phyloP scores from a whole-genome alignment of 2,797 vertebrate species.

The Halcyon smyrnensis region DNA sequence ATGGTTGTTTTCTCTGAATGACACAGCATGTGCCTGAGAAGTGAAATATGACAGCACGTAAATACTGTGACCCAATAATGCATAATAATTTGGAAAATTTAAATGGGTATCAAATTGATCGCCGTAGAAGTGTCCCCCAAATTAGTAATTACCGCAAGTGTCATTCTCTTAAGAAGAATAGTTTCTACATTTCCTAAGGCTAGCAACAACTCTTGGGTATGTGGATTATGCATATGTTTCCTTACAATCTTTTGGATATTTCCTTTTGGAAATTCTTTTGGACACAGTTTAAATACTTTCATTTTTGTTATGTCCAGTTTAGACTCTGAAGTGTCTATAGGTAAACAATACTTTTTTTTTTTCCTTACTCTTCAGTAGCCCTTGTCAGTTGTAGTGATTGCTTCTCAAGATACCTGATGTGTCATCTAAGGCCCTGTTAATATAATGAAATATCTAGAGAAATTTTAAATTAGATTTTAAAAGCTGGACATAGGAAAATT shows the following conservation, averaged over 20 bases:
- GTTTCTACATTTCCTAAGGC: background rate
- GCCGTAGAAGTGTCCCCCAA: background rate
- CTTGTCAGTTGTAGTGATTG: background rate
- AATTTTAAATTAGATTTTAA: background rate
- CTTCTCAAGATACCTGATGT: background rate
- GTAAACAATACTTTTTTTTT: background rate
- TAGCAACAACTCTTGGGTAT: background rate
- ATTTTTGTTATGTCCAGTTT: background rate
- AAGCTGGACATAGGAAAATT: background rate
- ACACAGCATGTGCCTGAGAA: background rate
- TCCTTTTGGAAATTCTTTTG: background rate
- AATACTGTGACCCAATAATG: background rate
- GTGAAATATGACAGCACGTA: background rate
- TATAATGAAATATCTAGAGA: background rate
- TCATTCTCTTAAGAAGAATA: background rate
- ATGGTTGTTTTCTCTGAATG: background rate
- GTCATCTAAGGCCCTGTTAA: background rate
- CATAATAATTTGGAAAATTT: background rate
- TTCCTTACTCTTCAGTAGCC: background rate
- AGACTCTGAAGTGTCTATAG: background rate
- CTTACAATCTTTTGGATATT: background rate
- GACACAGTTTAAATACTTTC: background rate
- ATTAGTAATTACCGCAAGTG: background rate
- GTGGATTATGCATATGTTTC: background rate
- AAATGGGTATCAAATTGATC: background rate